Evolutionary conservation across 2,888 invertebrate species (phyloP).

Genomic region (Tinea trinotella): DNA sequence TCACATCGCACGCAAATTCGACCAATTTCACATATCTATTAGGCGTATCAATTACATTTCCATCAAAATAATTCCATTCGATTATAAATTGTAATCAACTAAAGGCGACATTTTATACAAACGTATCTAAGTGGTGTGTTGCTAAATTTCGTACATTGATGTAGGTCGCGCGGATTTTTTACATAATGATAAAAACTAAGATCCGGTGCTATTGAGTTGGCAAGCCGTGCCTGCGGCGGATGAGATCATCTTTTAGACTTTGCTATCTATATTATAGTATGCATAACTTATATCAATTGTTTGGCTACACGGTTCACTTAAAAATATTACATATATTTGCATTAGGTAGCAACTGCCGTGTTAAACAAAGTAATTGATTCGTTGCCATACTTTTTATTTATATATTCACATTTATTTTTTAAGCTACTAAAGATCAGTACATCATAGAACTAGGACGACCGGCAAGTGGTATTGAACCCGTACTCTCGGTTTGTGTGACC

Average conservation of each 20-base stretch:
- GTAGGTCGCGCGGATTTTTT: conserved; percentile 59
- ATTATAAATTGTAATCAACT: not conserved
- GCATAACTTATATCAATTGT: not conserved
- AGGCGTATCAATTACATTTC: too few species aligned
- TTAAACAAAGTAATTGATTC: not conserved
- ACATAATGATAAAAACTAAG: conserved; percentile 38
- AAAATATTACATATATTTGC: not conserved
- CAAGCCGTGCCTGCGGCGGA: conserved; percentile 24
- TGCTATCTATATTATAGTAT: not conserved
- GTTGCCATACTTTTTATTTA: too few species aligned
- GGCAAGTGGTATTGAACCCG: too few species aligned
- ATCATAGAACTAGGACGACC: too few species aligned
- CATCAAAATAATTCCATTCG: not conserved
- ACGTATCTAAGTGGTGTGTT: not conserved
- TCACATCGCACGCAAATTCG: not conserved
- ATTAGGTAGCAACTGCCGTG: not conserved
- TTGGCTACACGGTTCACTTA: not conserved
- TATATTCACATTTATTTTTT: too few species aligned
- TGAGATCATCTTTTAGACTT: conserved; percentile 38
- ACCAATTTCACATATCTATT: conserved; percentile 2
- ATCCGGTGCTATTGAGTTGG: conserved; percentile 36
- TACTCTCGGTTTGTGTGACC: too few species aligned
- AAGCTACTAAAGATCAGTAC: too few species aligned
- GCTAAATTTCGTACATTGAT: conserved; percentile 34
- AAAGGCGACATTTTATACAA: not conserved